These are phyloP conservation scores for Porites lutea DNA, from an alignment of 64 coral and sea anemone genomes.

Conservation along the genomic window DNA sequence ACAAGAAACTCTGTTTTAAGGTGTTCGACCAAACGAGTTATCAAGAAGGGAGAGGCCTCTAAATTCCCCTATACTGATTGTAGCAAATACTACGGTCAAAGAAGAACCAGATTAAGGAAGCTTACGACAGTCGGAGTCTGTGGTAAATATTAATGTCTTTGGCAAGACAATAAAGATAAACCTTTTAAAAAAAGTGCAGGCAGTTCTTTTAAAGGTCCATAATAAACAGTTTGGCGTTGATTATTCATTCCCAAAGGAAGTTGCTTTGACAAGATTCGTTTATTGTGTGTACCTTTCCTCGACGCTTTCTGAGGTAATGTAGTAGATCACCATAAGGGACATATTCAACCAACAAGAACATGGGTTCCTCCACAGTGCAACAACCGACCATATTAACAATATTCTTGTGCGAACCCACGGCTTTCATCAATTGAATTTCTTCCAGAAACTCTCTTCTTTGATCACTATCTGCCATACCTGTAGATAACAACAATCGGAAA, in stretches of 20 bases:
- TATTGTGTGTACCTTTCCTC: slow-evolving; percentile 69
- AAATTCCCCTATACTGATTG: no score
- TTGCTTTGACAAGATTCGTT: no score
- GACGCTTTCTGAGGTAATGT: slow-evolving; percentile 77
- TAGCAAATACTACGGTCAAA: no score
- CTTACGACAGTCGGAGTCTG: no score
- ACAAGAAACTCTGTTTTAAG: no score
- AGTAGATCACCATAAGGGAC: slow-evolving; percentile 82
- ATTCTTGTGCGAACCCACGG: slow-evolving; percentile 82
- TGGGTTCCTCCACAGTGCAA: slow-evolving; percentile 77
- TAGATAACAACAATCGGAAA: background rate
- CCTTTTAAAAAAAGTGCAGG: no score
- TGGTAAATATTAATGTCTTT: no score
- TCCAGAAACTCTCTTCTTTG: slow-evolving; percentile 77
- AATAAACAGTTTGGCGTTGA: background rate
- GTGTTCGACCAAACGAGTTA: no score
- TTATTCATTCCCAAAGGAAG: no score
- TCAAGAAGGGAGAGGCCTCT: no score
- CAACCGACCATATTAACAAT: slow-evolving; percentile 94
- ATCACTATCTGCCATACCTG: slow-evolving; percentile 65
- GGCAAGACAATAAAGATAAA: no score
- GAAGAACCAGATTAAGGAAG: no score
- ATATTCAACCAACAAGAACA: slow-evolving; percentile 89
- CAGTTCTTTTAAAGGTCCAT: background rate
- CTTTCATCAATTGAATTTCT: slow-evolving; percentile 95